These are phyloP conservation scores for Clupea harengus DNA, from an alignment of 2,113 vertebrate species.

Conservation along the genomic window DNA sequence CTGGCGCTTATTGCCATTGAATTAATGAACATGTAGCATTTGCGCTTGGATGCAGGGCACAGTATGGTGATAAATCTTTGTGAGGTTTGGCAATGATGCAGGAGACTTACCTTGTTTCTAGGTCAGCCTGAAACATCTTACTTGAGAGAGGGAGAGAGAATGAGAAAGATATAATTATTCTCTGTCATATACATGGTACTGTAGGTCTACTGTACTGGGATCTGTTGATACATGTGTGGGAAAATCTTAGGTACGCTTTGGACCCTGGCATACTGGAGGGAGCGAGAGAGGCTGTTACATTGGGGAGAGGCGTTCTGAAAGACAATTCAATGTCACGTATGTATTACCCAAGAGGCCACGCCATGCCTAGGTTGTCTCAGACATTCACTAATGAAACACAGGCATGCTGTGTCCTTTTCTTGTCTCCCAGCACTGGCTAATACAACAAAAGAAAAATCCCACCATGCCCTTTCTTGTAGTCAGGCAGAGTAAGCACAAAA, in stretches of 20 bases:
- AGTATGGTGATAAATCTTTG: slow-evolving; percentile 8
- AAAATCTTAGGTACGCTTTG: neutral
- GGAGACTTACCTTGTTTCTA: slow-evolving; percentile 39
- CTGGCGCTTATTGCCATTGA: neutral
- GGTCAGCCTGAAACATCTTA: slow-evolving; percentile 47
- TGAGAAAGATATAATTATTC: slow-evolving; percentile 36
- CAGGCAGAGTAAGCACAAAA: slow-evolving; percentile 35
- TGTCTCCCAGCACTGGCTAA: neutral
- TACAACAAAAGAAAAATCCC: neutral
- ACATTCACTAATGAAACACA: slow-evolving; percentile 24
- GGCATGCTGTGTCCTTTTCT: slow-evolving; percentile 8
- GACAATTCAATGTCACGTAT: slow-evolving; percentile 32
- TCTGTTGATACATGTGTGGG: neutral
- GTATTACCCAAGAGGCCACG: slow-evolving; percentile 10
- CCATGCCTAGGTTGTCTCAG: slow-evolving; percentile 15
- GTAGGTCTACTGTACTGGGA: neutral
- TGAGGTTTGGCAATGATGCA: slow-evolving; percentile 19
- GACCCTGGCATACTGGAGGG: neutral
- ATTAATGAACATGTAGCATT: neutral
- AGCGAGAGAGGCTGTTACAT: neutral
- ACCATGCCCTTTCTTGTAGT: slow-evolving; percentile 31
- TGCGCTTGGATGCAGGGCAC: slow-evolving; percentile 15
- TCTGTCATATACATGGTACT: slow-evolving; percentile 21
- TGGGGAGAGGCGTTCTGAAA: slow-evolving; percentile 19
- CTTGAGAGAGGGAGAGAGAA: neutral